Base-by-base conservation (phyloP, 2,113 vertebrate genomes). In the Bettongia penicillata region DNA sequence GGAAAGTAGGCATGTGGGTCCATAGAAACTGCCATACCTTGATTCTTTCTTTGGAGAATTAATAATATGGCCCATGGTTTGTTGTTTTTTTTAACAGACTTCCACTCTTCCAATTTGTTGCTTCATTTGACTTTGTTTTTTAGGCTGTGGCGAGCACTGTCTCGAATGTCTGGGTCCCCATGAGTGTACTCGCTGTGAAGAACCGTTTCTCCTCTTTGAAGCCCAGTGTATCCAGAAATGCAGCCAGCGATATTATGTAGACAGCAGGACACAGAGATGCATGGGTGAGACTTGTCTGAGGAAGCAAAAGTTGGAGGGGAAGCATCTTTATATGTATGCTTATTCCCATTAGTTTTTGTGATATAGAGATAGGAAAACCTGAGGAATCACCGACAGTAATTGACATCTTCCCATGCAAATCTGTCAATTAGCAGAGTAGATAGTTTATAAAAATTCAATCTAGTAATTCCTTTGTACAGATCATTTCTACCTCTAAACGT, bases 121-220 rank as follows among this genome's bases (percentile, higher is more conserved):
- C 53, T 68, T 90, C 26, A 91, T 11, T 61, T 91, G 31, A 16
- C 28, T 93, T 0, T 97, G n/a, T 95, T 55, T 98, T 95, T 10
- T 93, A 99, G 99, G 97, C 52, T 99, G 99, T n/a, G 99, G 98
- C 0, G 98, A 98, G 0, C 98, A 98, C 96, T 99, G 99, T 96
- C 94, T 98, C 47, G 97, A 97, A 94, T 99, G 99, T 94, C 96
- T 11, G 6, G 99, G 97, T 22, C 97, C 99, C 0, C 98, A 93
- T 0, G 97, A 97, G 16, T 99, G 99, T 53, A 98, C 94, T 91
- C 98, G 53, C 5, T 99, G 99, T 23, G 98, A 98, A 97, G 95
- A 96, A 19, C 99, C 99, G 0, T 99, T 99, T 52, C 98, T 99
- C 94, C 97, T 98, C 61, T 93, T 98, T 93, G 98, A 96, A 31